Percentiles rank a stretch among this genome's conserved stretches.
Evolutionary conservation across 1,140 invertebrate species (phyloP).

Genomic region (Eubasilissa regina): DNA sequence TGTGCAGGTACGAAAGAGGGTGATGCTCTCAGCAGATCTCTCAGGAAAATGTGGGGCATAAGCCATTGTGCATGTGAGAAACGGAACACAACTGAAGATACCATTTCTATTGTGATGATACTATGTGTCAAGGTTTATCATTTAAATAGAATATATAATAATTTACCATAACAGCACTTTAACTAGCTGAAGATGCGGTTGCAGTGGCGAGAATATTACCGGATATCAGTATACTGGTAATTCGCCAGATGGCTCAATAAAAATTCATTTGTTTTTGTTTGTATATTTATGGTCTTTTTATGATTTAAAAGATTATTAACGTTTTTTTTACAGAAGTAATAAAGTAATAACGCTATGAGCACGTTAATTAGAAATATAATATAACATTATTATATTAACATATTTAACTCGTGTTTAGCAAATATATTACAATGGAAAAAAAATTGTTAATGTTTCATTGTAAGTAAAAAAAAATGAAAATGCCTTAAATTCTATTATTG

Average conservation of each 20-base stretch:
- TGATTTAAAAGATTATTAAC: neutral
- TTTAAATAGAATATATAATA: conserved; percentile 4
- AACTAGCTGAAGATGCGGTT: neutral
- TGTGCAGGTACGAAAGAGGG: no score
- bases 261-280: neutral
- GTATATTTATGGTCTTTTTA: neutral
- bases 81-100: neutral
- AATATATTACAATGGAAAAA: no score
- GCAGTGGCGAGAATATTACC: neutral
- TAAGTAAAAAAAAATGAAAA: no score
- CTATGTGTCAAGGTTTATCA: conserved; percentile 5
- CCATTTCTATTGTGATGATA: conserved; percentile 9
- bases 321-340: neutral
- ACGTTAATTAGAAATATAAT: no score
- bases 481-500: no score
- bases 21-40: conserved; percentile 8
- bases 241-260: neutral
- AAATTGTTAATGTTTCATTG: no score
- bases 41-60: neutral
- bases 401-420: no score
- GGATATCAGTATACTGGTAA: neutral
- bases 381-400: no score
- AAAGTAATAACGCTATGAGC: neutral
- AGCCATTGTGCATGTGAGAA: conserved; percentile 9
- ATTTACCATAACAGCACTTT: neutral